Evolutionary conservation across 2,113 vertebrate species (phyloP).

Genomic region (Zapus hudsonius): DNA sequence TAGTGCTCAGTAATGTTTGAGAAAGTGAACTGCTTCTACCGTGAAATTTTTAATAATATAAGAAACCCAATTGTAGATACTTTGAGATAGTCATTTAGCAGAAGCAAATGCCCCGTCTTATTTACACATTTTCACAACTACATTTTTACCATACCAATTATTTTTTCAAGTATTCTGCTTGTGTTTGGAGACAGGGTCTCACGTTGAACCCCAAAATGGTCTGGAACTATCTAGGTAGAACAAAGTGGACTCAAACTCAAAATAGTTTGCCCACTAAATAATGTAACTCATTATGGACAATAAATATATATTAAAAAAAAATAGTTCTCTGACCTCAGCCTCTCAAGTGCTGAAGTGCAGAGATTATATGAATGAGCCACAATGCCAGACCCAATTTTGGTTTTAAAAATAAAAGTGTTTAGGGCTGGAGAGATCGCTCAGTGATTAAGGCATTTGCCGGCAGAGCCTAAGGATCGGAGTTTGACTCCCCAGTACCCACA

Average conservation of each 20-base stretch:
- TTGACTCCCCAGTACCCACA: too few species aligned
- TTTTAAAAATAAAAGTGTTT: slow-evolving; percentile 18
- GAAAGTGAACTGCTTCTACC: not conserved
- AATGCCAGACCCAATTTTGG: not conserved
- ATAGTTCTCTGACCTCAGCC: not conserved
- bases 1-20: not conserved
- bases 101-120: not conserved
- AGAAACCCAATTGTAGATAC: not conserved
- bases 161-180: not conserved
- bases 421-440: too few species aligned
- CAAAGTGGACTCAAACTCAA: not conserved
- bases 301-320: too few species aligned
- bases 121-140: too few species aligned
- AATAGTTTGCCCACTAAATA: too few species aligned
- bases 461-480: too few species aligned
- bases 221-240: too few species aligned
- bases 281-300: too few species aligned
- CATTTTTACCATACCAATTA: too few species aligned
- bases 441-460: too few species aligned
- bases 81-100: not conserved
- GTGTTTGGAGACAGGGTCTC: not conserved
- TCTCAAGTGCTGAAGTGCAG: not conserved
- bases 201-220: not conserved
- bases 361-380: not conserved
- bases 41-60: not conserved